Evolutionary conservation across 2,113 vertebrate species (phyloP).

Genomic region (Ctenodactylus gundi): DNA sequence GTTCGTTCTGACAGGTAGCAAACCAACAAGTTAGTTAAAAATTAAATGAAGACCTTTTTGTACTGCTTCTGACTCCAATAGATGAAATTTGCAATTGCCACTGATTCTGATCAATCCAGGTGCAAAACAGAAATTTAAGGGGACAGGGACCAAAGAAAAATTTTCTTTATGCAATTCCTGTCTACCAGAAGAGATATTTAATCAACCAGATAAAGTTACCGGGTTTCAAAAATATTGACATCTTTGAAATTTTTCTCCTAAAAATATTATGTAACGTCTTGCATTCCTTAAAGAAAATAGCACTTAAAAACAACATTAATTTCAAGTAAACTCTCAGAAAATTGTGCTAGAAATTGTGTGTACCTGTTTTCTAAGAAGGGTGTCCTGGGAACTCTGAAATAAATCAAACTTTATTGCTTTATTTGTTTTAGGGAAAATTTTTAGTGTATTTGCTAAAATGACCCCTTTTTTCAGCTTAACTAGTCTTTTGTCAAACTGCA

Average conservation of each 20-base stretch:
- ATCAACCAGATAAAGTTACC: constrained; percentile 28
- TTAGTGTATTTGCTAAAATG: not conserved
- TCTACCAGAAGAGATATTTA: constrained; percentile 68
- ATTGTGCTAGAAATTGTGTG: constrained; percentile 11
- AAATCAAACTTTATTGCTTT: constrained; percentile 1
- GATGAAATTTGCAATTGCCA: constrained; percentile 45
- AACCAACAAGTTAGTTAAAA: not conserved
- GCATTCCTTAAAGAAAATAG: not conserved
- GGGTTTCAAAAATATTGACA: constrained; percentile 55
- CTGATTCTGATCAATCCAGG: constrained; percentile 21
- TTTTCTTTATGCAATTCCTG: constrained; percentile 43
- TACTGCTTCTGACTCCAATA: not conserved
- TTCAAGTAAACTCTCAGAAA: constrained; percentile 13
- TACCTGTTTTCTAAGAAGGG: not conserved
- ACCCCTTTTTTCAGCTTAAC: not conserved
- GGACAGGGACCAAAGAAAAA: constrained; percentile 54
- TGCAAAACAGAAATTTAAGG: constrained; percentile 67
- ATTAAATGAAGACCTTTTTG: not conserved
- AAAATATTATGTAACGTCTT: constrained; percentile 1
- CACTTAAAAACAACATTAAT: not conserved
- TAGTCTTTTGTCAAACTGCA: constrained; percentile 4
- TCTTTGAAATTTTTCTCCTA: constrained; percentile 49
- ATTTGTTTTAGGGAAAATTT: not conserved
- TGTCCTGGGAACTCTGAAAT: not conserved
- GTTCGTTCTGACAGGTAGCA: not conserved